These are phyloP conservation scores for Sphaerophoria taeniata DNA, from an alignment of 2,888 invertebrate genomes.

Conservation along the genomic window DNA sequence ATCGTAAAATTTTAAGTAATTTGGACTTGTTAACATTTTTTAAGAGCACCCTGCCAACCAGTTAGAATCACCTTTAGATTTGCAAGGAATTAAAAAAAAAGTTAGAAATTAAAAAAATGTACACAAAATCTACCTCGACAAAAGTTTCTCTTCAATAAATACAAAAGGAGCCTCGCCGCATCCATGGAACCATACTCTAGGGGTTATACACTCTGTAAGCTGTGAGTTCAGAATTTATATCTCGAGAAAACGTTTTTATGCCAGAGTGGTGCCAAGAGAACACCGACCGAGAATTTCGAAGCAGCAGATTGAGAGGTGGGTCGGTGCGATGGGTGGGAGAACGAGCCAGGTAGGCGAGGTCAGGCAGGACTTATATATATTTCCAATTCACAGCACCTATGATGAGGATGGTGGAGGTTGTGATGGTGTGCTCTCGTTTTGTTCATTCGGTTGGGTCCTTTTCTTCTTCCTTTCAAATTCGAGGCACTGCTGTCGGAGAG, in stretches of 20 bases:
- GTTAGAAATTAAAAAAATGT: not conserved
- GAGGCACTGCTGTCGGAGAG: conserved; percentile 24
- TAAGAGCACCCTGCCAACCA: not conserved
- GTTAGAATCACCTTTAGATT: not conserved
- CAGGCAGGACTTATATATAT: conserved; percentile 40
- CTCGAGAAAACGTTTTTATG: conserved; percentile 49
- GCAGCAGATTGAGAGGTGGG: not conserved
- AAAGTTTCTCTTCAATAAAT: conserved; percentile 49
- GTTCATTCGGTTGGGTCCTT: not conserved
- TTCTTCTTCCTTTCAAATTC: not conserved
- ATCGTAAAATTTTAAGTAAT: too few species aligned
- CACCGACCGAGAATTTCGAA: not conserved
- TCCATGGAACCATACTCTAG: conserved; percentile 47
- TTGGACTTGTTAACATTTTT: too few species aligned
- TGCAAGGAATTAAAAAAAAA: conserved; percentile 14
- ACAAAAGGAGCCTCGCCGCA: conserved; percentile 54
- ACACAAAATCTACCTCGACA: conserved; percentile 44
- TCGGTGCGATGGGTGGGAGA: not conserved
- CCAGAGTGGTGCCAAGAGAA: conserved; percentile 40
- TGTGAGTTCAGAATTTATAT: conserved; percentile 51
- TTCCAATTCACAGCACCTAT: conserved; percentile 50
- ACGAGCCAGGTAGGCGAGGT: conserved; percentile 36
- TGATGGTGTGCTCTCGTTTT: not conserved
- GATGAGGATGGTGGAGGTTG: not conserved
- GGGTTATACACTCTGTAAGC: conserved; percentile 4